Evolutionary conservation across 1,140 invertebrate genomes (phyloP).

Genomic region (Phenacoccus solenopsis): DNA sequence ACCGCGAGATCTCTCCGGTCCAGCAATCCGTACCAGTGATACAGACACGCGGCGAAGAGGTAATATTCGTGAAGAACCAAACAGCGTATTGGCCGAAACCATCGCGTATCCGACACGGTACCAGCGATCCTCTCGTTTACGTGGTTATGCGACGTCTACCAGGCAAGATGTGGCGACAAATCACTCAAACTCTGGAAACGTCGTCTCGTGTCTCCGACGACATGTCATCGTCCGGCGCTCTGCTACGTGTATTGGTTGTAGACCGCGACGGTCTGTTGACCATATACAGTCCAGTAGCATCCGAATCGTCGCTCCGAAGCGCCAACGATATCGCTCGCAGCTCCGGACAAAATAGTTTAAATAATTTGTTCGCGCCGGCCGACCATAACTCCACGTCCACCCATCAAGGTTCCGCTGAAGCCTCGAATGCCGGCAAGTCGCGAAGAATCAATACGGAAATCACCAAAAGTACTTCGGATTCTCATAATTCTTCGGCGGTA

Average conservation of each 20-base stretch:
- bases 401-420: not conserved
- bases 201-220: conserved; percentile 41
- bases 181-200: conserved; percentile 46
- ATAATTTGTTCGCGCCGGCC: not conserved
- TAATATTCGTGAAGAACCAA: conserved; percentile 42
- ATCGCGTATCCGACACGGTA: conserved; percentile 35
- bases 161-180: conserved; percentile 48
- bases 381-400: not conserved
- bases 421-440: not conserved
- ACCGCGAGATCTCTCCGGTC: conserved; percentile 41
- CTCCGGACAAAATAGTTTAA: not conserved
- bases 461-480: not conserved
- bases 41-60: conserved; percentile 49
- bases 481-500: not conserved
- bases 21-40: conserved; percentile 47
- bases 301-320: conserved; percentile 32
- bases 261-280: conserved; percentile 49
- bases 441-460: conserved; percentile 6
- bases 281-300: conserved; percentile 43
- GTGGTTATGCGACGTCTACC: conserved; percentile 46
- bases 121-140: conserved; percentile 43
- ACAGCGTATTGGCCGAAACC: conserved; percentile 44
- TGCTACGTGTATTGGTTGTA: conserved; percentile 47
- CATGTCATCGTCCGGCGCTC: conserved; percentile 41
- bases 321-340: not conserved